Conservation (phyloP, 2,797 vertebrate genomes). For the Alosa sapidissima region DNA sequence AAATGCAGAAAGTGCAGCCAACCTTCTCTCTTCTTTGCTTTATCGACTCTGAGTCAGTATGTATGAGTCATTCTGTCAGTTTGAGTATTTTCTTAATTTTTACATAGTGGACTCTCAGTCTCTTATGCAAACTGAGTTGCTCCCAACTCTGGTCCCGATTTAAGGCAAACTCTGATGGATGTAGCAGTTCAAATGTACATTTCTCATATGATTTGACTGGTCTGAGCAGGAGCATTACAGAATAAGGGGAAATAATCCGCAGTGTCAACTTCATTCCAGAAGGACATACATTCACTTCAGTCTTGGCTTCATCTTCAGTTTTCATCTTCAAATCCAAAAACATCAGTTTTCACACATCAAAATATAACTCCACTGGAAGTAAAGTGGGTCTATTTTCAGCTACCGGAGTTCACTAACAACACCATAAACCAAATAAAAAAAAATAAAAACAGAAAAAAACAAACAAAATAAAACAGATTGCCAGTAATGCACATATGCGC, state of each 20-base stretch:
- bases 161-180: background rate
- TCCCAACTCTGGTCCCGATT: background rate
- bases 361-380: background rate
- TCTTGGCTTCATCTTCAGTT: background rate
- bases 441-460: background rate
- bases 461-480: background rate
- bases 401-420: background rate
- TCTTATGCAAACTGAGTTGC: background rate
- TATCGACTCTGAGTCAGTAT: background rate
- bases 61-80: too few relatives aligned
- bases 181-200: background rate
- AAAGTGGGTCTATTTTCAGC: background rate
- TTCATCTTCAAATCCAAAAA: too few relatives aligned
- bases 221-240: background rate
- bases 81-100: background rate
- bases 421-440: background rate
- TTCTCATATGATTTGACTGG: background rate
- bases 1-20: background rate
- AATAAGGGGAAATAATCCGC: background rate
- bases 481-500: too few relatives aligned
- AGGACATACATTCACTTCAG: background rate
- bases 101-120: background rate
- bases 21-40: background rate
- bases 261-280: background rate
- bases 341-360: background rate